phyloP scores from a whole-genome alignment of 1,140 invertebrate species.

The Drosophila fuyamai region DNA sequence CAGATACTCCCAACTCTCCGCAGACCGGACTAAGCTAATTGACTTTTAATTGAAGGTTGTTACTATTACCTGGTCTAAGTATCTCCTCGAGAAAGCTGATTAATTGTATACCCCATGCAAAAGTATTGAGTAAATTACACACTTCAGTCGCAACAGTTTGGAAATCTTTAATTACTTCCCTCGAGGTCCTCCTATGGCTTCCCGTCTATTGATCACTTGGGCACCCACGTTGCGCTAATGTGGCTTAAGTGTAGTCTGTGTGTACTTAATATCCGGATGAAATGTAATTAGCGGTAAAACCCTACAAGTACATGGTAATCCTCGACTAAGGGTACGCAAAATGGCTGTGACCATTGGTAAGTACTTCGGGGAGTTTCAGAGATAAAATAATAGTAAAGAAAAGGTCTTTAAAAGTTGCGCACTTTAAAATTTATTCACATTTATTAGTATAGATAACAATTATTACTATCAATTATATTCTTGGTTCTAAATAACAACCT shows the following conservation, averaged over 20 bases:
- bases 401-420: too few species aligned
- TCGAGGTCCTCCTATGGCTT: conserved; percentile 30
- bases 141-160: conserved; percentile 39
- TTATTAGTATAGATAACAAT: too few species aligned
- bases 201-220: conserved; percentile 21
- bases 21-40: conserved; percentile 49
- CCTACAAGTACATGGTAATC: conserved; percentile 59
- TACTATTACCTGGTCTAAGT: conserved; percentile 34
- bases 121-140: conserved; percentile 55
- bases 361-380: not conserved
- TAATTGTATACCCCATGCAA: conserved; percentile 52
- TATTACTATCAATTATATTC: too few species aligned
- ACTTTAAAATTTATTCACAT: too few species aligned
- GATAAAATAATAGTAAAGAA: not conserved
- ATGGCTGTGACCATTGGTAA: conserved; percentile 9
- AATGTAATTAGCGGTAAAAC: conserved; percentile 72
- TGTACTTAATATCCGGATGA: conserved; percentile 61
- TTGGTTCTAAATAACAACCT: too few species aligned
- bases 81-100: conserved; percentile 51
- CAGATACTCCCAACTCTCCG: not conserved
- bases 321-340: conserved; percentile 27
- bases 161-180: conserved; percentile 39
- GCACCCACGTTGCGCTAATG: conserved; percentile 40
- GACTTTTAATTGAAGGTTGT: conserved; percentile 77
- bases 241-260: conserved; percentile 33